Conservation (phyloP, 2,888 invertebrate genomes). For the Apantesis nais region DNA sequence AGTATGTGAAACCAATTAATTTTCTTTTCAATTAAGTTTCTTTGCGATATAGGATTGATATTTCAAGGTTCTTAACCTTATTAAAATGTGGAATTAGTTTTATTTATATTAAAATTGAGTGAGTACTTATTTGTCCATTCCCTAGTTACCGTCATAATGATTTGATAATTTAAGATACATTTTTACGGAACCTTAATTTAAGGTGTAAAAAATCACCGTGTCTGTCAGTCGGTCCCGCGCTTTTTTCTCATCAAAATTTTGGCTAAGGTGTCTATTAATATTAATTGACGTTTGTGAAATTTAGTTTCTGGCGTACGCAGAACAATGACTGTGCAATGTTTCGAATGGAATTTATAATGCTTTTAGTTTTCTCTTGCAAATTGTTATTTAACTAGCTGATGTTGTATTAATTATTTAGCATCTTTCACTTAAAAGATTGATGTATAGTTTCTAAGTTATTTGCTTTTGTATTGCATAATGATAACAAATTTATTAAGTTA, state of each 20-base stretch:
- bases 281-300: slow-evolving; percentile 73
- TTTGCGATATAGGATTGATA: slow-evolving; percentile 36
- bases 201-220: slow-evolving; percentile 47
- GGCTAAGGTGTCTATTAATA: slow-evolving; percentile 71
- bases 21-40: slow-evolving; percentile 47
- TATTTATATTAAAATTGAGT: slow-evolving; percentile 18
- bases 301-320: slow-evolving; percentile 58
- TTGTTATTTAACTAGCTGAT: slow-evolving; percentile 45
- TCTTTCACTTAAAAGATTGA: slow-evolving; percentile 27
- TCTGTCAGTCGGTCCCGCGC: slow-evolving; percentile 41
- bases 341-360: slow-evolving; percentile 53
- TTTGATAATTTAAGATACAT: slow-evolving; percentile 11
- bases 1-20: slow-evolving; percentile 49
- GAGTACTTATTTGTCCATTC: slow-evolving; percentile 12
- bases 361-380: slow-evolving; percentile 57
- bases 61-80: slow-evolving; percentile 39
- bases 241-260: slow-evolving; percentile 57
- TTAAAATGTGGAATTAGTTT: slow-evolving; percentile 30
- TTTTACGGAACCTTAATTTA: slow-evolving; percentile 46
- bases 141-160: slow-evolving; percentile 7
- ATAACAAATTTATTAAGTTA: not conserved
- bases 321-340: slow-evolving; percentile 72
- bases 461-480: not conserved
- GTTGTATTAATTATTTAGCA: slow-evolving; percentile 23
- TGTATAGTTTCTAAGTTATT: slow-evolving; percentile 10